Percentiles rank a stretch among this genome's conserved stretches.
These are phyloP conservation scores for Phalanger gymnotis DNA, from an alignment of 2,797 vertebrate species.

Conservation along the genomic window DNA sequence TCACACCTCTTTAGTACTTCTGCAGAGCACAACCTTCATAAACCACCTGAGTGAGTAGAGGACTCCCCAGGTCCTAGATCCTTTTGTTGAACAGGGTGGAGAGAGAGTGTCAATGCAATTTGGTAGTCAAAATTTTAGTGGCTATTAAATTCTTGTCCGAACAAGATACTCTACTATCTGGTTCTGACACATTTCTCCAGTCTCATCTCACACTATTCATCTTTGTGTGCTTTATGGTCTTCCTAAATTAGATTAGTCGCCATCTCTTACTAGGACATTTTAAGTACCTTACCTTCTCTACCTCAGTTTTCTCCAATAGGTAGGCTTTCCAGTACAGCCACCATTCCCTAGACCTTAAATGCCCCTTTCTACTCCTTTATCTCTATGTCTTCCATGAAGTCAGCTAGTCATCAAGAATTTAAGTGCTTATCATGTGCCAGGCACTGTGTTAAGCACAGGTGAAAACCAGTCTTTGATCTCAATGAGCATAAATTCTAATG, in stretches of 20 bases:
- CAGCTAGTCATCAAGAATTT: not conserved
- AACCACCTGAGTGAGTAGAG: not conserved
- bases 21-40: not conserved
- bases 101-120: not conserved
- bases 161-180: not conserved
- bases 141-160: not conserved
- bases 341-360: not conserved
- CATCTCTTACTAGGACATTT: not conserved
- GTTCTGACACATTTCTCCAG: not conserved
- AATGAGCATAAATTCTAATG: not conserved
- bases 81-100: not conserved
- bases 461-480: not conserved
- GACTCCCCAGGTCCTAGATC: not conserved
- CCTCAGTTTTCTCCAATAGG: not conserved
- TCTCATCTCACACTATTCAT: not conserved
- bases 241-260: not conserved
- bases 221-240: not conserved
- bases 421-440: not conserved
- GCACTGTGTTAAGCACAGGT: not conserved
- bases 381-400: not conserved
- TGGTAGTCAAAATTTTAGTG: not conserved
- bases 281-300: not conserved
- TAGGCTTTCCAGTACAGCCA: not conserved
- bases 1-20: not conserved
- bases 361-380: not conserved